phyloP scores from a whole-genome alignment of 2,888 invertebrate genomes.

The Epicampocera succincta region DNA sequence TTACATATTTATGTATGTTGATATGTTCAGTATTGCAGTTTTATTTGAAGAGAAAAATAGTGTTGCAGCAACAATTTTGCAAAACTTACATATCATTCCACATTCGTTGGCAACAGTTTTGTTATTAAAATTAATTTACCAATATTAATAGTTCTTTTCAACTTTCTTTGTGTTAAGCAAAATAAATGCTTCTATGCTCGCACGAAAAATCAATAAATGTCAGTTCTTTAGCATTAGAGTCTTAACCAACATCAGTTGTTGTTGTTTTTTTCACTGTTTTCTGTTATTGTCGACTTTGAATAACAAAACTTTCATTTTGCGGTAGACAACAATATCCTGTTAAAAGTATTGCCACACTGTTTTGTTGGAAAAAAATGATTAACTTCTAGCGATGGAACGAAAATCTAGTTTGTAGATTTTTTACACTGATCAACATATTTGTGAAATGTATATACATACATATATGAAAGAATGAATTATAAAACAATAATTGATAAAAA shows the following conservation, averaged over 20 bases:
- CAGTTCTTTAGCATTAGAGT: too few relatives aligned
- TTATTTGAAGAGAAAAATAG: too few relatives aligned
- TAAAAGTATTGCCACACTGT: constrained; percentile 37
- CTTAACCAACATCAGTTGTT: too few relatives aligned
- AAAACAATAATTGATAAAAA: too few relatives aligned
- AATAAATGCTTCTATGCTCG: constrained; percentile 25
- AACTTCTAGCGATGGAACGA: too few relatives aligned
- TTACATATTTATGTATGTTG: too few relatives aligned
- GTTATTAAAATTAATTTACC: constrained; percentile 1
- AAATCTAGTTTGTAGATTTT: too few relatives aligned
- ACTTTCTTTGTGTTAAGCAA: constrained; percentile 21
- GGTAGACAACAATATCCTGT: constrained; percentile 48
- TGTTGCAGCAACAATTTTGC: not conserved
- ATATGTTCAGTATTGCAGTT: too few relatives aligned
- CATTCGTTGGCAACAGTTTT: not conserved
- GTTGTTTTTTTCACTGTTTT: constrained; percentile 19
- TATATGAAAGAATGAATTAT: too few relatives aligned
- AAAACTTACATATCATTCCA: constrained; percentile 14
- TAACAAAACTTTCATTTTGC: constrained; percentile 16
- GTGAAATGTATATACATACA: too few relatives aligned
- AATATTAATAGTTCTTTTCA: not conserved
- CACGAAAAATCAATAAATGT: constrained; percentile 62
- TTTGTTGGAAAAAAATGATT: not conserved
- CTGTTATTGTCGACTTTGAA: constrained; percentile 7
- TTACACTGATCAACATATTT: too few relatives aligned